phyloP scores from a whole-genome alignment of 2,113 vertebrate genomes.

The Grallaria varia region DNA sequence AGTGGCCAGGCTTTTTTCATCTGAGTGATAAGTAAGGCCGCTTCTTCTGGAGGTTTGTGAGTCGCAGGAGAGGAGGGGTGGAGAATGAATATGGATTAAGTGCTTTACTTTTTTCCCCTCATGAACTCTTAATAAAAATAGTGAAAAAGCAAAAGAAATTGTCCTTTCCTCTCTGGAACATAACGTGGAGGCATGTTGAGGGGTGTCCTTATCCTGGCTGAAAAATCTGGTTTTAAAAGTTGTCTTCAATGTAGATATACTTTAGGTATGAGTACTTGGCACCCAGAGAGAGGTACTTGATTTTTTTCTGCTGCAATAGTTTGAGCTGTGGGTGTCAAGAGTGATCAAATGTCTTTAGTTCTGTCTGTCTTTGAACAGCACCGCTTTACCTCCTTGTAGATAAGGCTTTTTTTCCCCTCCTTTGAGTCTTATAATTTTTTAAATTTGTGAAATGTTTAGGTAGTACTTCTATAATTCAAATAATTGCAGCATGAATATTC shows the following conservation, averaged over 20 bases:
- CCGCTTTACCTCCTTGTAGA: neutral
- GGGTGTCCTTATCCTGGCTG: neutral
- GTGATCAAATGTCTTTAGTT: neutral
- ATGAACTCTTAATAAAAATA: neutral
- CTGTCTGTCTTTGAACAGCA: neutral
- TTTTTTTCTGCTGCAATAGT: neutral
- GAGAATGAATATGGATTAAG: neutral
- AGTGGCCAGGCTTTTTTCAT: neutral
- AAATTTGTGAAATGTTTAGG: neutral
- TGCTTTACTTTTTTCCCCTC: neutral
- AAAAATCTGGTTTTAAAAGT: neutral
- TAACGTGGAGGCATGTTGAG: neutral
- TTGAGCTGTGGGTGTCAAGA: neutral
- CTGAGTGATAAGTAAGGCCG: neutral
- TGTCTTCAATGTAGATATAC: neutral
- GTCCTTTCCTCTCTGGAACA: neutral
- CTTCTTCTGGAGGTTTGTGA: neutral
- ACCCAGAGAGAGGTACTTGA: neutral
- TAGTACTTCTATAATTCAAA: neutral
- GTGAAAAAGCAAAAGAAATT: neutral
- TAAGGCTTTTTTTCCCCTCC: neutral
- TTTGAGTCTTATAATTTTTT: neutral
- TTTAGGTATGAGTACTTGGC: neutral
- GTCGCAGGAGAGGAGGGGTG: neutral
- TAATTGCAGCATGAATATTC: conserved; percentile 10